Conservation (phyloP, 2,113 vertebrate species). For the Hirundichthys speculiger region DNA sequence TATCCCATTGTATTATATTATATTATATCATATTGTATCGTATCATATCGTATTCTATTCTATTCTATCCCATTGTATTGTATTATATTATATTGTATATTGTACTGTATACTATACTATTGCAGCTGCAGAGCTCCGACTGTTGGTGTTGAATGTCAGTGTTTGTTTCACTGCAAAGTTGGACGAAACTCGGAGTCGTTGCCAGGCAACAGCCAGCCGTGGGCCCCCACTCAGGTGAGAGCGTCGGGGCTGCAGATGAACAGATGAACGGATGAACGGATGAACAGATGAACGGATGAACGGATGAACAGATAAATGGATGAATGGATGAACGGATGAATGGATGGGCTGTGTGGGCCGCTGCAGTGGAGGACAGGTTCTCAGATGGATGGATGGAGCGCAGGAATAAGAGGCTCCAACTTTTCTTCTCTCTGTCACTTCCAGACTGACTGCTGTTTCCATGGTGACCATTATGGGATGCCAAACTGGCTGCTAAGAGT, state of each 20-base stretch:
- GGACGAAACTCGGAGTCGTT: slow-evolving; percentile 54
- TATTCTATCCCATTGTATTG: no score
- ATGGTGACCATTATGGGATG: slow-evolving; percentile 63
- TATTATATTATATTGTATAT: no score
- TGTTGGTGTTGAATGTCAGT: slow-evolving; percentile 38
- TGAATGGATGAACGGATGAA: neutral
- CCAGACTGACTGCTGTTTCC: slow-evolving; percentile 61
- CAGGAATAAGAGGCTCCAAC: slow-evolving; percentile 1
- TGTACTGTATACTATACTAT: no score
- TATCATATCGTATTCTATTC: no score
- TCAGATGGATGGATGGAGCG: neutral
- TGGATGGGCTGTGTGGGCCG: no score
- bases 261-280: no score
- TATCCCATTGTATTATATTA: no score
- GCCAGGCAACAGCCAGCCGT: slow-evolving; percentile 68
- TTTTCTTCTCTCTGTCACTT: slow-evolving; percentile 24
- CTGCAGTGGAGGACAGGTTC: no score
- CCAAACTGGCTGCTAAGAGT: slow-evolving; percentile 57
- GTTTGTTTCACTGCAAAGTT: slow-evolving; percentile 41
- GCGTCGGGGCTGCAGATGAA: slow-evolving; percentile 12
- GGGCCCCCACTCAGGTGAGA: slow-evolving; percentile 64
- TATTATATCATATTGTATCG: no score
- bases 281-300: slow-evolving; percentile 27
- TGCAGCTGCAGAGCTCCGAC: no score
- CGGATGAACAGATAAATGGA: slow-evolving; percentile 9